These are phyloP conservation scores for Rhynchophorus ferrugineus DNA, from an alignment of 1,140 invertebrate species.

Conservation along the genomic window DNA sequence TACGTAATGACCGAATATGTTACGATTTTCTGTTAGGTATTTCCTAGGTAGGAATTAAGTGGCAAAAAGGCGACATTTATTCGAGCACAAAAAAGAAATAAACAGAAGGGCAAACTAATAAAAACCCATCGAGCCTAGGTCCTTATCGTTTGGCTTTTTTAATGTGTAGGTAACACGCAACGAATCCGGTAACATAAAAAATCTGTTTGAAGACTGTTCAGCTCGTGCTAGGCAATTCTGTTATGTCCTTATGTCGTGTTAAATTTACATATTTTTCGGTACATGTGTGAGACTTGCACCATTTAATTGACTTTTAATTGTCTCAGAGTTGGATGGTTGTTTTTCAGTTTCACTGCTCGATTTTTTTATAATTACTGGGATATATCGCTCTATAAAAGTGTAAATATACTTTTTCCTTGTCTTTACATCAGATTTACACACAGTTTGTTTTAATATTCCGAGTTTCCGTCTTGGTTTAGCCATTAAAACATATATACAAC, in stretches of 20 bases:
- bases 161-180: slow-evolving; percentile 18
- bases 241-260: slow-evolving; percentile 22
- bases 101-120: slow-evolving; percentile 14
- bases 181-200: slow-evolving; percentile 19
- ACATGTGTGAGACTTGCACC: slow-evolving; percentile 20
- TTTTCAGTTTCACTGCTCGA: no score
- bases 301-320: slow-evolving; percentile 24
- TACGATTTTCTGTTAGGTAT: no score
- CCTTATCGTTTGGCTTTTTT: slow-evolving; percentile 21
- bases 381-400: no score
- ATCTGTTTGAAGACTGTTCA: slow-evolving; percentile 21
- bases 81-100: slow-evolving; percentile 13
- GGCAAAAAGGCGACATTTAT: slow-evolving; percentile 16
- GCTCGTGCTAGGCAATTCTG: not conserved
- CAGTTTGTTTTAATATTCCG: no score
- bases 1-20: no score
- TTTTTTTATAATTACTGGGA: no score
- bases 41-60: slow-evolving; percentile 18
- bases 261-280: slow-evolving; percentile 25
- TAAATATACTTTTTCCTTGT: no score
- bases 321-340: no score
- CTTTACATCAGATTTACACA: no score
- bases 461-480: no score
- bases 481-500: no score
- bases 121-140: slow-evolving; percentile 4